These are phyloP conservation scores for Lagopus leucura DNA, from an alignment of 2,113 vertebrate species.

Conservation along the genomic window DNA sequence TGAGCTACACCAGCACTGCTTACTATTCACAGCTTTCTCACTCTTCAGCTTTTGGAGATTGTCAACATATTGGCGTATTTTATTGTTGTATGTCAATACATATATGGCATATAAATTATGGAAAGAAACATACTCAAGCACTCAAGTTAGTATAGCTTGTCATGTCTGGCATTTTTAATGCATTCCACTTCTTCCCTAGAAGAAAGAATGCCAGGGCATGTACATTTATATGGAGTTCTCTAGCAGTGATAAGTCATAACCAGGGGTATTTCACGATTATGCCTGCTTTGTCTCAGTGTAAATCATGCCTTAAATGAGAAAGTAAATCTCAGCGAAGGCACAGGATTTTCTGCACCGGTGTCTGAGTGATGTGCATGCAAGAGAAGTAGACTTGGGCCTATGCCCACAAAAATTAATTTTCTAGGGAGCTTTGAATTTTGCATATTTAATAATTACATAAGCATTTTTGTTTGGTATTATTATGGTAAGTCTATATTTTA, in stretches of 20 bases:
- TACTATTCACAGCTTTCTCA: not conserved
- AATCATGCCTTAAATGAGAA: not conserved
- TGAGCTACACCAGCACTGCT: not conserved
- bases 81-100: not conserved
- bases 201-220: not conserved
- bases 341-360: not conserved
- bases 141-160: not conserved
- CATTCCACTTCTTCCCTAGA: not conserved
- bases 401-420: conserved; percentile 31
- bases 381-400: conserved; percentile 14
- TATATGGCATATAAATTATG: not conserved
- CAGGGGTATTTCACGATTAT: not conserved
- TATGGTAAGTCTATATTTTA: conserved; percentile 58
- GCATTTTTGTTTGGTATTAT: conserved; percentile 34
- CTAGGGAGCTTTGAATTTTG: conserved; percentile 48
- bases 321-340: conserved; percentile 3
- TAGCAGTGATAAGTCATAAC: not conserved
- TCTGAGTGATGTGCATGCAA: not conserved
- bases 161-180: not conserved
- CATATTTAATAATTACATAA: conserved; percentile 53
- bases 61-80: not conserved
- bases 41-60: not conserved
- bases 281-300: not conserved
- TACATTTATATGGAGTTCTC: conserved; percentile 11
- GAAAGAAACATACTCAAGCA: not conserved